These are phyloP conservation scores for Chaetorhynchus papuensis DNA, from an alignment of 2,113 vertebrate genomes.

Conservation along the genomic window DNA sequence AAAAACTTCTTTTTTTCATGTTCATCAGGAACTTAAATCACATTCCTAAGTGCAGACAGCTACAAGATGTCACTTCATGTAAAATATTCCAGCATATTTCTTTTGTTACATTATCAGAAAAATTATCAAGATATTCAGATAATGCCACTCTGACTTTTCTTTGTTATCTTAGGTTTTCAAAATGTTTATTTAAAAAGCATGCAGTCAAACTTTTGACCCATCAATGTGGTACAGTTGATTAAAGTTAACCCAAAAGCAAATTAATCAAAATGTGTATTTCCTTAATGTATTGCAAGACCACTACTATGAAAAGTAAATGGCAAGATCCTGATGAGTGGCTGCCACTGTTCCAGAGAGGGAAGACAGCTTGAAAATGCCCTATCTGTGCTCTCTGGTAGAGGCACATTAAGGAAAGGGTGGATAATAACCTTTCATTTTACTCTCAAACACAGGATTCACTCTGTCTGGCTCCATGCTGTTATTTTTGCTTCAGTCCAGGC, in stretches of 20 bases:
- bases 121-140: background rate
- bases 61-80: background rate
- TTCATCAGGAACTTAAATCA: background rate
- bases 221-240: background rate
- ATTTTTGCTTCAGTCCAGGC: background rate
- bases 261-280: background rate
- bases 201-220: conserved; percentile 39
- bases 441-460: conserved; percentile 32
- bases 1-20: no score
- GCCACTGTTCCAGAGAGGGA: background rate
- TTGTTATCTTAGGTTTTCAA: background rate
- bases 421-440: conserved; percentile 26
- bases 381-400: background rate
- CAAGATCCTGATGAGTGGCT: conserved; percentile 31
- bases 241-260: conserved; percentile 38
- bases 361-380: background rate
- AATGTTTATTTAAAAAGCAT: background rate
- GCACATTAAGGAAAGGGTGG: conserved; percentile 33
- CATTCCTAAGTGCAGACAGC: background rate
- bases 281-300: background rate
- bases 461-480: conserved; percentile 22
- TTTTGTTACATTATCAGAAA: background rate
- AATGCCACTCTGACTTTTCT: background rate
- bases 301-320: conserved; percentile 35
- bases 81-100: background rate